A percentile compares a stretch with the other conserved stretches of the same genome.
Conservation (phyloP, 2,113 vertebrate genomes). For the Chunga burmeisteri region DNA sequence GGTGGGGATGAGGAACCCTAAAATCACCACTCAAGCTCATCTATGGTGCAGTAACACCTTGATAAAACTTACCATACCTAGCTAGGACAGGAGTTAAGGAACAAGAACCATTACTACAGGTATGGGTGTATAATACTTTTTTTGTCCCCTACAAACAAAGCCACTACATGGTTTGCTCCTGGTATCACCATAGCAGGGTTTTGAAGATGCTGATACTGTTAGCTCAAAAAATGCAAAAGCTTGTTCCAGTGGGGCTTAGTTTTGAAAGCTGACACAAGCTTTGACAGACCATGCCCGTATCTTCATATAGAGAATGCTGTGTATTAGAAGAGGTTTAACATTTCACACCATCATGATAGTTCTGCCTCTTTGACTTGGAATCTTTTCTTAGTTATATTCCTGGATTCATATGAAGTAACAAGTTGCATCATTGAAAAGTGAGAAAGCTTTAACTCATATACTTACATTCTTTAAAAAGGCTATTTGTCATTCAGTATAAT, state of each 20-base stretch:
- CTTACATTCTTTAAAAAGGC: background rate
- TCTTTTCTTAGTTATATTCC: background rate
- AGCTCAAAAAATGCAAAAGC: background rate
- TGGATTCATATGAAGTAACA: background rate
- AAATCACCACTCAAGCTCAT: background rate
- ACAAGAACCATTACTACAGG: background rate
- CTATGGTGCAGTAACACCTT: background rate
- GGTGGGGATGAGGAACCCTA: background rate
- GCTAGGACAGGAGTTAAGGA: background rate
- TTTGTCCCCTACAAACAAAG: background rate
- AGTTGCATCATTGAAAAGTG: background rate
- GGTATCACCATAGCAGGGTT: background rate
- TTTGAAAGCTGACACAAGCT: background rate
- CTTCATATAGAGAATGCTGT: background rate
- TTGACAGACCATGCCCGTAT: background rate
- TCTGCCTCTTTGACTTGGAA: background rate
- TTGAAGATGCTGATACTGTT: background rate
- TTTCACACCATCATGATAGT: background rate
- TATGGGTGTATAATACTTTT: background rate
- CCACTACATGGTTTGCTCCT: background rate
- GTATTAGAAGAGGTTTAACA: background rate
- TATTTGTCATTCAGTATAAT: background rate
- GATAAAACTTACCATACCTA: background rate
- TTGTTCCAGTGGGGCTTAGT: background rate
- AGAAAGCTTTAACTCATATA: background rate